phyloP scores from a whole-genome alignment of 2,888 invertebrate genomes.

The Tiliacea aurago region DNA sequence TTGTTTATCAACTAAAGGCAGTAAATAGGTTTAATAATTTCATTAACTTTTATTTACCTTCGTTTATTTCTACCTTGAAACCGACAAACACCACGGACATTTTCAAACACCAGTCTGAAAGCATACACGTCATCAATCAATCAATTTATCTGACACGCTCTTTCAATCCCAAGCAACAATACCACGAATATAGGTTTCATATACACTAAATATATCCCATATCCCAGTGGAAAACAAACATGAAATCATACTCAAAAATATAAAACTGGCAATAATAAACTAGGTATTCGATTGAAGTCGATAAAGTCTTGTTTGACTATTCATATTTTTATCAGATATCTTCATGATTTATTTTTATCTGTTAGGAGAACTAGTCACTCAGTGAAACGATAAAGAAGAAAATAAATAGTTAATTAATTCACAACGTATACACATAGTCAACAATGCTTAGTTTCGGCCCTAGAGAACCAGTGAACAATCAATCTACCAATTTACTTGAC shows the following conservation, averaged over 20 bases:
- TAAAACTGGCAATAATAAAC: background rate
- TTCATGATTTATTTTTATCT: background rate
- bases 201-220: conserved; percentile 9
- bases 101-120: conserved; percentile 25
- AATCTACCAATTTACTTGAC: conserved; percentile 48
- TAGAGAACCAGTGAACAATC: conserved; percentile 27
- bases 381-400: background rate
- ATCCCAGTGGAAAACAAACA: conserved; percentile 37
- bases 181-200: background rate
- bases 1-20: conserved; percentile 2
- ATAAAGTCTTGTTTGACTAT: background rate
- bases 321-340: background rate
- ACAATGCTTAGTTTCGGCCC: background rate
- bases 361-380: background rate
- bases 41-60: conserved; percentile 13
- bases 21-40: background rate
- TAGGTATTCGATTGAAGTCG: background rate
- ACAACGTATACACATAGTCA: background rate
- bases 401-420: background rate
- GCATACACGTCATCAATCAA: conserved; percentile 33
- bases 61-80: background rate
- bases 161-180: conserved; percentile 18
- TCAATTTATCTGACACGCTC: conserved; percentile 35
- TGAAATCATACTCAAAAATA: background rate
- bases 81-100: background rate